Percentiles rank a stretch among this genome's conserved stretches.
These are phyloP conservation scores for Chelon labrosus DNA, from an alignment of 2,797 vertebrate genomes.

Conservation along the genomic window DNA sequence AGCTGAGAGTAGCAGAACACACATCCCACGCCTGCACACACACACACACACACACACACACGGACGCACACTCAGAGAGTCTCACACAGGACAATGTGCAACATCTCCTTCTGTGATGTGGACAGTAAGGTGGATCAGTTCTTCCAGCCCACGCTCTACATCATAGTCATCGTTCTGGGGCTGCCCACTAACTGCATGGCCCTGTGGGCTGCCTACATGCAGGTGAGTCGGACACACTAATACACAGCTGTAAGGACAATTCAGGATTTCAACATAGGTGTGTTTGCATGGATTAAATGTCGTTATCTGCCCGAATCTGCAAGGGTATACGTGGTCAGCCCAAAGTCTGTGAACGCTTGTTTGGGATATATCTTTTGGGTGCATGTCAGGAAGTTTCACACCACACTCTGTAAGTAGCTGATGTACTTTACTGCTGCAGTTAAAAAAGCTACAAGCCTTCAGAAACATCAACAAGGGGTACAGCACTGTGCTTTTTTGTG, in stretches of 20 bases:
- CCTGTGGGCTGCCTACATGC: constrained; percentile 93
- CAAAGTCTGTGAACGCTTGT: too few relatives aligned
- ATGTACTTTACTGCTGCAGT: too few relatives aligned
- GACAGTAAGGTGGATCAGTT: constrained; percentile 93
- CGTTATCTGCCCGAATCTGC: too few relatives aligned
- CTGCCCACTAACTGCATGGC: constrained; percentile 94
- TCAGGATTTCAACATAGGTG: too few relatives aligned
- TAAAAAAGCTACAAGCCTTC: too few relatives aligned
- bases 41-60: background rate
- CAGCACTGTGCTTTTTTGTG: too few relatives aligned
- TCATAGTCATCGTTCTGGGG: constrained; percentile 91
- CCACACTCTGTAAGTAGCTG: too few relatives aligned
- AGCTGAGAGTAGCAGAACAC: constrained; percentile 59
- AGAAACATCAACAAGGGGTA: too few relatives aligned
- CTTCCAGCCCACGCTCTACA: constrained; percentile 93
- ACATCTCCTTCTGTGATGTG: constrained; percentile 89
- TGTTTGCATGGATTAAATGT: too few relatives aligned
- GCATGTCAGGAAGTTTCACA: too few relatives aligned
- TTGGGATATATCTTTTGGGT: too few relatives aligned
- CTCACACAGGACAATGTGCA: constrained; percentile 86
- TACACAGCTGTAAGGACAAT: constrained; percentile 8
- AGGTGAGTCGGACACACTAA: constrained; percentile 78
- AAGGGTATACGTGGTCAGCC: too few relatives aligned
- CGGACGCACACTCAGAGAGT: constrained; percentile 8
- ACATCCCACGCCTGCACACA: constrained; percentile 17